Base-by-base conservation (phyloP, 2,888 invertebrate genomes). In the Mechanitis messenoides region DNA sequence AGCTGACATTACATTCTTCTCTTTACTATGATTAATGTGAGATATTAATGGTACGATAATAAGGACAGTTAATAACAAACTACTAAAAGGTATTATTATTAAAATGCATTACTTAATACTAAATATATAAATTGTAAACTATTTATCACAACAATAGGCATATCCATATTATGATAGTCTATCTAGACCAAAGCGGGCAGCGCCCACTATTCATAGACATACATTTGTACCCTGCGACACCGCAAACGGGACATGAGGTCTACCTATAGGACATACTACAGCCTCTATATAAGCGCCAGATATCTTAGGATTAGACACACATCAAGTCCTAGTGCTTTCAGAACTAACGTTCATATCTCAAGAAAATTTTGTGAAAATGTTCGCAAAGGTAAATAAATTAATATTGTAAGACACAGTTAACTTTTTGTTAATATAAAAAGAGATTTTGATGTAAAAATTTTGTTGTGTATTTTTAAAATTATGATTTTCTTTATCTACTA, bases 301-400 rank as follows among this genome's bases (percentile, higher is more conserved):
- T 85, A 85, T 83, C 82, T 78, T 66, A 83, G 80, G 80, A 81
- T 89, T 87, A 72, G 86, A 81, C 81, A 89, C 89, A 88, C 77
- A 80, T 77, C 84, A 74, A 81, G 83, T 79, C 84, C 81, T 85
- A 85, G 83, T 75, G 82, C 82, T 77, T 74, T 81, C 78, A 80
- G 77, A 78, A 78, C 77, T 78, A 83, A 79, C 71, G 79, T 75
- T 72, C 81, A 78, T 76, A 79, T 68, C 77, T 74, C 75, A 75
- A 74, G 63, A 79, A 78, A 65, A 78, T 75, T 68, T 74, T 77
- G 73, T 74, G 71, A 86, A 83, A 83, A 90, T 90, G 90, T 85
- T 85, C 72, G 80, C 81, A 64, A 89, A 90, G 90, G 90, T 90
- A 86, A 80, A 71, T 55, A 57, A 53, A 38, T 38, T 7, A n/a